Conservation (phyloP, 2,113 vertebrate species). For the Leptobrachium leishanense region DNA sequence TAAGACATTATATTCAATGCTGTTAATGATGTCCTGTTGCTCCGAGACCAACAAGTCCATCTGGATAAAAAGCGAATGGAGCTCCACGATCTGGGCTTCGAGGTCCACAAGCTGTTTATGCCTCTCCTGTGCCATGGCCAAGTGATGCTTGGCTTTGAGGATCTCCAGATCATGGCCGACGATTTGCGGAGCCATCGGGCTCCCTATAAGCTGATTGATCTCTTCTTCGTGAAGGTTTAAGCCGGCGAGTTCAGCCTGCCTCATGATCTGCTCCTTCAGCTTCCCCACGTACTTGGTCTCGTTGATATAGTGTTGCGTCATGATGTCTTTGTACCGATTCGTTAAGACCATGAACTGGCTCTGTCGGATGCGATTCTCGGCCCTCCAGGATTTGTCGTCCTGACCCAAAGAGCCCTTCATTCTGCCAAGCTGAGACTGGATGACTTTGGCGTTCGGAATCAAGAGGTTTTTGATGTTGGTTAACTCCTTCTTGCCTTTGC, state of each 20-base stretch:
- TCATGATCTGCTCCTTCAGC: slow-evolving; percentile 61
- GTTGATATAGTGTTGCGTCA: slow-evolving; percentile 55
- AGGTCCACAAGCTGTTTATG: slow-evolving; percentile 64
- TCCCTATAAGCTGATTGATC: slow-evolving; percentile 53
- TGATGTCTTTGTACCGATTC: slow-evolving; percentile 46
- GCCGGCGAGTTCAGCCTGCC: slow-evolving; percentile 62
- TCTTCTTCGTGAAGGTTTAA: slow-evolving; percentile 53
- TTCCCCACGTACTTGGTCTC: slow-evolving; percentile 58
- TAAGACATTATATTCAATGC: slow-evolving; percentile 62
- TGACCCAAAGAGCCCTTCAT: slow-evolving; percentile 41
- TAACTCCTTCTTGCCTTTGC: slow-evolving; percentile 52
- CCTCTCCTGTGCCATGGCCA: slow-evolving; percentile 54
- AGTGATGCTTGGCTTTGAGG: slow-evolving; percentile 50
- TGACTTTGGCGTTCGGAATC: slow-evolving; percentile 39
- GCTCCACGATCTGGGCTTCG: slow-evolving; percentile 61
- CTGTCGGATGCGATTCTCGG: slow-evolving; percentile 52
- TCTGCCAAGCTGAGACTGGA: slow-evolving; percentile 52
- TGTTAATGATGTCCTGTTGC: slow-evolving; percentile 61
- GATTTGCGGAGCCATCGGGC: slow-evolving; percentile 46
- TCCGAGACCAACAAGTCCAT: slow-evolving; percentile 58
- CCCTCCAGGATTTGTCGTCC: slow-evolving; percentile 32
- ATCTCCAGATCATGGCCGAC: slow-evolving; percentile 61
- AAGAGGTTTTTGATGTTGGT: slow-evolving; percentile 50
- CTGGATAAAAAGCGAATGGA: slow-evolving; percentile 61
- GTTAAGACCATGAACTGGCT: slow-evolving; percentile 58